These are phyloP conservation scores for Tor tambroides DNA, from an alignment of 2,113 vertebrate genomes.

Conservation along the genomic window DNA sequence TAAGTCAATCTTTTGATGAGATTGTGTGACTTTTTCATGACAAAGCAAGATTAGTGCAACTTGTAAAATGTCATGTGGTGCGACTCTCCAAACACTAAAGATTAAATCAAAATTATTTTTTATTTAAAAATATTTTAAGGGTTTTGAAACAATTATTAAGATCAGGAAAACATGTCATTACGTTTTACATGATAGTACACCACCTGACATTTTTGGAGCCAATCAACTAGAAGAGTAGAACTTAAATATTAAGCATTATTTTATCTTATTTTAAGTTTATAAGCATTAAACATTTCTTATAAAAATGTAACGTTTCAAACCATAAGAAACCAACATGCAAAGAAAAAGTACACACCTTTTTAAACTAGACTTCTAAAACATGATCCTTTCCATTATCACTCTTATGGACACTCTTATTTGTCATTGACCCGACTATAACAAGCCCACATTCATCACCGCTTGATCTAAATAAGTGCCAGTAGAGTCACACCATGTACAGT, in stretches of 20 bases:
- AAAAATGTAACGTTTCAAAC: neutral
- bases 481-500: neutral
- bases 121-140: neutral
- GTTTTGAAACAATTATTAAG: neutral
- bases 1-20: neutral
- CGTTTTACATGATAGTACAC: neutral
- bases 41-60: neutral
- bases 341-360: neutral
- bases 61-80: neutral
- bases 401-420: neutral
- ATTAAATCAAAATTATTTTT: neutral
- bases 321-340: neutral
- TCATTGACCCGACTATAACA: neutral
- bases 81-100: neutral
- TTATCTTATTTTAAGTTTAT: no score
- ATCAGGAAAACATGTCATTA: neutral
- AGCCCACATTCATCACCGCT: neutral
- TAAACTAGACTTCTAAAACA: neutral
- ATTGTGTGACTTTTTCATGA: neutral
- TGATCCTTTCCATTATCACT: neutral
- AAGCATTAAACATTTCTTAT: neutral
- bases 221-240: neutral
- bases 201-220: neutral
- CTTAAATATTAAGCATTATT: no score
- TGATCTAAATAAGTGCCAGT: neutral